A percentile compares a stretch with the other conserved stretches of the same genome.
Conservation (phyloP, 2,888 invertebrate genomes). For the Cantharis flavilabris region DNA sequence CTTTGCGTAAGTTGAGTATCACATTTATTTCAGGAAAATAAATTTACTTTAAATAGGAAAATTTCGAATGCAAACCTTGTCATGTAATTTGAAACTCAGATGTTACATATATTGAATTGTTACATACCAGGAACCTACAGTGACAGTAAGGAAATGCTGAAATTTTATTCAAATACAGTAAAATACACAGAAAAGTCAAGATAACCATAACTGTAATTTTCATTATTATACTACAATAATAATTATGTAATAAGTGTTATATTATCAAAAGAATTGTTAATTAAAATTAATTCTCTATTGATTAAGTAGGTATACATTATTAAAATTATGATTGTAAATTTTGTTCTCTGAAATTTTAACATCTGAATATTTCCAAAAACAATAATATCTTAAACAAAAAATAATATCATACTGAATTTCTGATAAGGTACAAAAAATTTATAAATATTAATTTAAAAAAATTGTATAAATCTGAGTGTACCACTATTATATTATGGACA, state of each 20-base stretch:
- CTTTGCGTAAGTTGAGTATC: neutral
- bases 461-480: too few species aligned
- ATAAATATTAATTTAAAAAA: too few species aligned
- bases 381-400: neutral
- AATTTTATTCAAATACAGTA: neutral
- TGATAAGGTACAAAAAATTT: neutral
- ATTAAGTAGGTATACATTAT: neutral
- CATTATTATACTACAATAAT: neutral
- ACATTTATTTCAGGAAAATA: neutral
- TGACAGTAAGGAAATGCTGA: conserved; percentile 1
- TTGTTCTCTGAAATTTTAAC: neutral
- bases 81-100: conserved; percentile 3
- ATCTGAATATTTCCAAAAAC: too few species aligned
- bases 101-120: conserved; percentile 14
- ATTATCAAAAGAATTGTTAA: neutral
- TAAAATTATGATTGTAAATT: neutral
- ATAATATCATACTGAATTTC: neutral
- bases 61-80: neutral
- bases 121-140: conserved; percentile 4
- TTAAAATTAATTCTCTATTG: neutral
- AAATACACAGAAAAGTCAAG: neutral
- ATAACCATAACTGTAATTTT: neutral
- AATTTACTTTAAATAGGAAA: neutral
- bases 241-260: too few species aligned
- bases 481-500: too few species aligned